Evolutionary conservation across 2,797 vertebrate genomes (phyloP).

Genomic region (Halcyon chelicuti): DNA sequence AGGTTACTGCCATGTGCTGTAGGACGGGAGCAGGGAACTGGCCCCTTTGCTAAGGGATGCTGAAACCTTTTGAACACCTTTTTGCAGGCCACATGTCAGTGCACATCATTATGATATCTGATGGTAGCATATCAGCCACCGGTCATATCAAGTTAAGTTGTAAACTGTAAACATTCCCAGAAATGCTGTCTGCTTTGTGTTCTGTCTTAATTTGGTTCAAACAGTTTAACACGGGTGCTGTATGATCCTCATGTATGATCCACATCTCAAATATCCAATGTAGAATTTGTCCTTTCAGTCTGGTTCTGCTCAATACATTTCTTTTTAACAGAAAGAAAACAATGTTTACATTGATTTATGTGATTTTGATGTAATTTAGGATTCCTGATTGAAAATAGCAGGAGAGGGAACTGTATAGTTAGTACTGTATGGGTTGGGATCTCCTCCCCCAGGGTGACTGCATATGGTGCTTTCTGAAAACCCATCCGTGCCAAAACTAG

Average conservation of each 20-base stretch:
- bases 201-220: not conserved
- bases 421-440: accelerated
- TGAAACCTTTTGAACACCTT: not conserved
- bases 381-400: not conserved
- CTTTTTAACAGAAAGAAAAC: not conserved
- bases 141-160: not conserved
- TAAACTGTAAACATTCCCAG: not conserved
- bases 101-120: not conserved
- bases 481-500: not conserved
- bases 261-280: not conserved
- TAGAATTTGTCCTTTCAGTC: not conserved
- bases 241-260: not conserved
- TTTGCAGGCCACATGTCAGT: not conserved
- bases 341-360: not conserved
- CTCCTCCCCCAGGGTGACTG: not conserved
- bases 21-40: not conserved
- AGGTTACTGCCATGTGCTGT: not conserved
- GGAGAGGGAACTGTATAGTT: not conserved
- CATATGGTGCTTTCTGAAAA: not conserved
- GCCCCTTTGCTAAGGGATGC: not conserved
- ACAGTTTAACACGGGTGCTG: not conserved
- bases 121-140: not conserved
- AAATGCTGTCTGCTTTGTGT: not conserved
- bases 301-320: not conserved
- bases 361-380: not conserved